Evolutionary conservation across 2,113 vertebrate species (phyloP).

Genomic region (Theropithecus gelada): DNA sequence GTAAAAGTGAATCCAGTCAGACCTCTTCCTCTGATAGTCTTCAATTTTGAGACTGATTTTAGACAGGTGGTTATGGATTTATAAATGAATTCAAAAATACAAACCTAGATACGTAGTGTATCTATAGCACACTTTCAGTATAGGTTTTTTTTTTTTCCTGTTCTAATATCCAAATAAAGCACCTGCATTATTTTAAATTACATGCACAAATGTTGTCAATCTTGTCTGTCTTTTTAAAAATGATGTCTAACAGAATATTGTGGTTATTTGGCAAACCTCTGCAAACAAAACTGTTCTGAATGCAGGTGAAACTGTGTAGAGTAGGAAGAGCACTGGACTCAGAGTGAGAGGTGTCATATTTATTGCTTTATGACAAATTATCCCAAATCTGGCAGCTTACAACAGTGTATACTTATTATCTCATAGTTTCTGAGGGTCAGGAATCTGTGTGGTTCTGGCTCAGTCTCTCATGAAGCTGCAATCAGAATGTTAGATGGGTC

Average conservation of each 20-base stretch:
- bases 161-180: background rate
- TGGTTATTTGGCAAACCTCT: background rate
- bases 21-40: background rate
- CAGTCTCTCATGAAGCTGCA: background rate
- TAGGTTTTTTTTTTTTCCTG: background rate
- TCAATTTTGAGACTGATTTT: slow-evolving; percentile 1
- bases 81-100: background rate
- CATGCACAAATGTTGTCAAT: background rate
- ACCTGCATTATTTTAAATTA: background rate
- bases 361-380: background rate
- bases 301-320: background rate
- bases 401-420: background rate
- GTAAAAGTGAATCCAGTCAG: background rate
- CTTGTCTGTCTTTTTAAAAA: background rate
- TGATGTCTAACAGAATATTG: background rate
- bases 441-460: background rate
- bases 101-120: background rate
- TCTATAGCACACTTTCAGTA: background rate
- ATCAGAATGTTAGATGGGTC: background rate
- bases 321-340: background rate
- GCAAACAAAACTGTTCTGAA: background rate
- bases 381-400: background rate
- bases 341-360: background rate
- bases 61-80: background rate
- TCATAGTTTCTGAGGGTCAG: background rate